Evolutionary conservation across 2,113 vertebrate species (phyloP).

Genomic region (Forbesichthys agassizii): DNA sequence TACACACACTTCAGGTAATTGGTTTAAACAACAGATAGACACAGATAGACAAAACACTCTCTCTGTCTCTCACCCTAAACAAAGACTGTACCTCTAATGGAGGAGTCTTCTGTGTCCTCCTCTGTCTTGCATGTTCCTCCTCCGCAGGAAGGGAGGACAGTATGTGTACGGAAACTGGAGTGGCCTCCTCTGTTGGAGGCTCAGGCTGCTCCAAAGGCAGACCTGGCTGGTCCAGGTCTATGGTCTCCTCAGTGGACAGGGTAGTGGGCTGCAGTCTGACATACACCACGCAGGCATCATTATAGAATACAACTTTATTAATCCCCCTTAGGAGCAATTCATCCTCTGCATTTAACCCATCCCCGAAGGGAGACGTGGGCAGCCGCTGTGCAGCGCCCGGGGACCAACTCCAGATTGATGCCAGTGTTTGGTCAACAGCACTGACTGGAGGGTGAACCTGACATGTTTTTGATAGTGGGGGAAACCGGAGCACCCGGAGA

Average conservation of each 20-base stretch:
- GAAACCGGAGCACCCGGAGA: no score
- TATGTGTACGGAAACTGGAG: slow-evolving; percentile 23
- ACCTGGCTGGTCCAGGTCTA: slow-evolving; percentile 37
- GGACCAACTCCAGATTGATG: no score
- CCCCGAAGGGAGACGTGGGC: no score
- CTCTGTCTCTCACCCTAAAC: no score
- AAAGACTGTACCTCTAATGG: slow-evolving; percentile 34
- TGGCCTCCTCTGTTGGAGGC: slow-evolving; percentile 35
- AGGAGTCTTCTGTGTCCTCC: background rate
- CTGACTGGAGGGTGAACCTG: no score
- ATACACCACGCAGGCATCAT: background rate
- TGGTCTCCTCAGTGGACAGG: slow-evolving; percentile 39
- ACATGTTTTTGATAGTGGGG: no score
- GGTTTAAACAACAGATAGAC: slow-evolving; percentile 7
- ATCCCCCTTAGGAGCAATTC: no score
- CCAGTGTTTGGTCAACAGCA: no score
- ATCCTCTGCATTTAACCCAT: no score
- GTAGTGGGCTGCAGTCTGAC: slow-evolving; percentile 53
- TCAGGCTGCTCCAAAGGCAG: slow-evolving; percentile 17
- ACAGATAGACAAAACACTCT: background rate
- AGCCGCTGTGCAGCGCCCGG: no score
- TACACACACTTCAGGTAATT: no score
- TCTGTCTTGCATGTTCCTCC: background rate
- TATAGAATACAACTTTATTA: no score
- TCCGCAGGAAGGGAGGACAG: slow-evolving; percentile 12